phyloP scores from a whole-genome alignment of 2,797 vertebrate species.

The Sebastiscus tertius region DNA sequence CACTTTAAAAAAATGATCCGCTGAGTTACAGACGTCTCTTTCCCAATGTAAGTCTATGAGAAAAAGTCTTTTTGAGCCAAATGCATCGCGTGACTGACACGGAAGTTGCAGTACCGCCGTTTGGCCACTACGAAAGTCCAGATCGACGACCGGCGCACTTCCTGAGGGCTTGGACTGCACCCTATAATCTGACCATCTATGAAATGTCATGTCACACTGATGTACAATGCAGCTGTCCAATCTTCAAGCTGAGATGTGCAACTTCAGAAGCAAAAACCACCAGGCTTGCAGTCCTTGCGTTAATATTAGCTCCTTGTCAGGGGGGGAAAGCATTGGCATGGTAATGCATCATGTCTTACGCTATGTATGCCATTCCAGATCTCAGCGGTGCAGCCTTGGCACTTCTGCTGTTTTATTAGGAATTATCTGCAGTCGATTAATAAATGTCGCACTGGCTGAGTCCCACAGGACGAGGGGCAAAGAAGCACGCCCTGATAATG shows the following conservation, averaged over 20 bases:
- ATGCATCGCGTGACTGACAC: too few species aligned
- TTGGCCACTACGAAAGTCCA: too few species aligned
- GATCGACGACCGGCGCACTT: too few species aligned
- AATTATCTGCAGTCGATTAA: conserved; percentile 78
- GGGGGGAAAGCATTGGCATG: conserved; percentile 40
- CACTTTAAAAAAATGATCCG: too few species aligned
- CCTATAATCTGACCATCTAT: conserved; percentile 31
- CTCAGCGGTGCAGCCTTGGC: conserved; percentile 45
- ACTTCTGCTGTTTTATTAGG: conserved; percentile 68
- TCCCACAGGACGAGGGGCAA: conserved; percentile 63
- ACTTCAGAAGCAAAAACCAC: conserved; percentile 48
- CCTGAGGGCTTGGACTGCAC: not conserved
- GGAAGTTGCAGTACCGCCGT: too few species aligned
- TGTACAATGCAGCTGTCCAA: conserved; percentile 30
- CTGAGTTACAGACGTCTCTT: too few species aligned
- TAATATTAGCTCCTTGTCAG: conserved; percentile 59
- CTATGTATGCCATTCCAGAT: conserved; percentile 43
- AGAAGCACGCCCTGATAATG: conserved; percentile 68
- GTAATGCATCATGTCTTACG: conserved; percentile 67
- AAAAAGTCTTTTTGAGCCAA: too few species aligned
- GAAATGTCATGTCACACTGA: conserved; percentile 21
- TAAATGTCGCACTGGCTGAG: conserved; percentile 55
- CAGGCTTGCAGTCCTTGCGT: conserved; percentile 42
- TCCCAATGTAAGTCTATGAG: too few species aligned
- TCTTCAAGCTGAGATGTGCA: conserved; percentile 48